Conservation (phyloP, 2,888 invertebrate species). For the Pyrocoelia pectoralis region DNA sequence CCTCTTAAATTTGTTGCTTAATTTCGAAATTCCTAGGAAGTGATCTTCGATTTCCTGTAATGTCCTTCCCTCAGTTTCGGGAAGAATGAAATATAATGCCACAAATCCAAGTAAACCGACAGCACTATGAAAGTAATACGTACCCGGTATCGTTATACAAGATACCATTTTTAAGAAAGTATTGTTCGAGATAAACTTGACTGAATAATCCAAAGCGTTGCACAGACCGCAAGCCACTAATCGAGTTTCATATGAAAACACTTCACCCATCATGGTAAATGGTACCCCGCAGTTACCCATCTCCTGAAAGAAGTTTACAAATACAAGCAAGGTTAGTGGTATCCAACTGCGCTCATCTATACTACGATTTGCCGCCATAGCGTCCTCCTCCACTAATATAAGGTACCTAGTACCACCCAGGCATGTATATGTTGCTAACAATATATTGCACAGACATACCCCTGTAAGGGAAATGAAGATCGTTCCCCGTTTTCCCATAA, state of each 20-base stretch:
- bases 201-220: slow-evolving; percentile 77
- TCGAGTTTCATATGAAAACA: slow-evolving; percentile 73
- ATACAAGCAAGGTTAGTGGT: slow-evolving; percentile 71
- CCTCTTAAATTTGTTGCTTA: slow-evolving; percentile 61
- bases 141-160: slow-evolving; percentile 71
- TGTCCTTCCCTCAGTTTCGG: slow-evolving; percentile 84
- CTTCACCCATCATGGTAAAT: slow-evolving; percentile 81
- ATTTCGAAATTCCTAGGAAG: slow-evolving; percentile 67
- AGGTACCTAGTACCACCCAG: neutral
- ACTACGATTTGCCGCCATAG: too few species aligned
- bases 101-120: slow-evolving; percentile 71
- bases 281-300: slow-evolving; percentile 75
- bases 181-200: slow-evolving; percentile 79
- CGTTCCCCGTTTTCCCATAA: slow-evolving; percentile 75
- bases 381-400: neutral
- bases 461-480: slow-evolving; percentile 72
- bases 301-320: slow-evolving; percentile 74
- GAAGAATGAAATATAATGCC: slow-evolving; percentile 72
- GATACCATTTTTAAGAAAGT: slow-evolving; percentile 72
- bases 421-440: neutral
- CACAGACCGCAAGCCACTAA: slow-evolving; percentile 77
- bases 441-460: slow-evolving; percentile 40
- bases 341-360: slow-evolving; percentile 64
- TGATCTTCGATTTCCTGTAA: slow-evolving; percentile 76
- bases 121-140: slow-evolving; percentile 74